Base-by-base conservation (phyloP, 2,113 vertebrate genomes). In the Pitta sordida region DNA sequence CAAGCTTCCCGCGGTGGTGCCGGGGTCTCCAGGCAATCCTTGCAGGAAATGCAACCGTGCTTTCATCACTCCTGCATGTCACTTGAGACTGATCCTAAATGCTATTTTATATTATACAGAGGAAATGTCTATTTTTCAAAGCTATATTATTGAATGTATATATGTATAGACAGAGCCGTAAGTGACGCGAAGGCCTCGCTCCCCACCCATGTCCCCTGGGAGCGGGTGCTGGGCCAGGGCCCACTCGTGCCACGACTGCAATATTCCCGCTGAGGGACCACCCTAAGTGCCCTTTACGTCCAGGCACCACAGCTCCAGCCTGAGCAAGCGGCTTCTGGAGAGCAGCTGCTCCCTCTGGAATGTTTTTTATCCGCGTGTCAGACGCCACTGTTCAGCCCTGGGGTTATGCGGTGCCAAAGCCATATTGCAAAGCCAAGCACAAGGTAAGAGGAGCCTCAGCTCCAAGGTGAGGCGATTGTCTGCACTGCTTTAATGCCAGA, bases 111-210 rank as follows among this genome's bases (percentile, higher is more conserved):
- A 60, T 78, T 53, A 65, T 81, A 89, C 91, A 92, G 92, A 97
- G 94, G 93, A 80, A 86, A 95, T 44, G 88, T 96, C 93, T 97
- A 97, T 96, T 96, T 97, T 97, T 96, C 96, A 96, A 93, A 96
- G 93, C 90, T 95, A 86, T 96, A 96, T 93, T 94, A 91, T 94
- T 92, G 91, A 92, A 92, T 97, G 96, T 97, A 95, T 94, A 94
- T 96, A 95, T 96, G 96, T 96, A 95, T 69, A 90, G 96, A 94
- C 78, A 60, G 93, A 86, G 60, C 83, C 74, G 91, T 52, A 48
- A 88, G 83, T 26, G 82, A 26, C 19, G 13, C 19, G 10, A 82
- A 92, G 59, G 88, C 75, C 79, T 80, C 59, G 12, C 49, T 76
- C 67, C 84, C 84, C 0, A 44, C 15, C 71, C 39, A 59, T 29